Percentiles rank a stretch among this genome's conserved stretches.
Evolutionary conservation across 2,113 vertebrate species (phyloP).

Genomic region (Dipodomys spectabilis): DNA sequence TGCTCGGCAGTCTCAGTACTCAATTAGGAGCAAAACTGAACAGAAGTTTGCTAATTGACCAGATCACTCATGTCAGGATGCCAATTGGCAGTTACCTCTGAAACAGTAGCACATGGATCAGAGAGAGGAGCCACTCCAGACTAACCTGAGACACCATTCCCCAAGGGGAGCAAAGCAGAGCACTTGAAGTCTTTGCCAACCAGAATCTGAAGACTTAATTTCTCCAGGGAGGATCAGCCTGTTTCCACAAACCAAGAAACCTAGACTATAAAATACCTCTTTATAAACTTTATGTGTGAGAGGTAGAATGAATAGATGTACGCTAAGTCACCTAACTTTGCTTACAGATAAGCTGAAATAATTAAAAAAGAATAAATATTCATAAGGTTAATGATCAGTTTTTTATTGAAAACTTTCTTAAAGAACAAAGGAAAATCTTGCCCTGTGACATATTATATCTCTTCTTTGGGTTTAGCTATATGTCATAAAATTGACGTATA

Average conservation of each 20-base stretch:
- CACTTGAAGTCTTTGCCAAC: slow-evolving; percentile 56
- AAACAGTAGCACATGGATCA: background rate
- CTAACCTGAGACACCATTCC: slow-evolving; percentile 54
- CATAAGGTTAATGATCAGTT: background rate
- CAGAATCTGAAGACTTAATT: slow-evolving; percentile 71
- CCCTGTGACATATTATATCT: background rate
- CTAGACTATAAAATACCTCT: slow-evolving; percentile 29
- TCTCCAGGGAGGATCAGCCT: slow-evolving; percentile 25
- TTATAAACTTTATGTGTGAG: slow-evolving; percentile 23
- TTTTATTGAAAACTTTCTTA: background rate
- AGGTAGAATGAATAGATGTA: background rate
- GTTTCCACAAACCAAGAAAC: slow-evolving; percentile 32
- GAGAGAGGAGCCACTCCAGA: slow-evolving; percentile 52
- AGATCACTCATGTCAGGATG: slow-evolving; percentile 52
- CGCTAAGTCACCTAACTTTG: background rate
- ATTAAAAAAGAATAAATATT: background rate
- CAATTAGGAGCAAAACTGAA: slow-evolving; percentile 37
- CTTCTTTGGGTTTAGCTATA: background rate
- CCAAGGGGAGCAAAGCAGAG: slow-evolving; percentile 32
- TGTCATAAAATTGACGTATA: background rate
- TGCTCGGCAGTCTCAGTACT: background rate
- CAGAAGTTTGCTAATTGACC: slow-evolving; percentile 66
- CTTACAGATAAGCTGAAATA: background rate
- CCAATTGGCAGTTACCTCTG: slow-evolving; percentile 59
- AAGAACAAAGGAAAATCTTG: background rate